Evolutionary conservation across 2,888 invertebrate species (phyloP).

Genomic region (Anorthoa munda): DNA sequence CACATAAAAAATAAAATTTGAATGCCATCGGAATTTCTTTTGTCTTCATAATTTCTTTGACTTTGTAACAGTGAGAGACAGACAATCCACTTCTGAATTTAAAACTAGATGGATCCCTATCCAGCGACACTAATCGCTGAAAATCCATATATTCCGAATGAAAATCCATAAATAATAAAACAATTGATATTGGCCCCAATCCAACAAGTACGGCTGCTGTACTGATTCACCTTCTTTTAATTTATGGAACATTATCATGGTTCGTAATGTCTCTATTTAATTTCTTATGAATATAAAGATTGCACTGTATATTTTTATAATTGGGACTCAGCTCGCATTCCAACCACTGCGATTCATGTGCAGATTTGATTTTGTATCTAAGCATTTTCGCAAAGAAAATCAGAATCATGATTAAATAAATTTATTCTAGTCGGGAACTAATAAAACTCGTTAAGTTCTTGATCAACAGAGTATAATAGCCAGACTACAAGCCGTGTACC

Average conservation of each 20-base stretch:
- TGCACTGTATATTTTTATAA: conserved; percentile 7
- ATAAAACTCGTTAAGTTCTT: background rate
- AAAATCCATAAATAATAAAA: conserved; percentile 20
- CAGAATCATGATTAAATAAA: too few species aligned
- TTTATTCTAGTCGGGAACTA: background rate
- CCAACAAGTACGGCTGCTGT: conserved; percentile 35
- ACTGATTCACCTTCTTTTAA: conserved; percentile 15
- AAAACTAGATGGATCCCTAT: background rate
- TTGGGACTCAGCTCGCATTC: background rate
- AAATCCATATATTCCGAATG: conserved; percentile 15
- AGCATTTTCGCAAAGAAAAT: background rate
- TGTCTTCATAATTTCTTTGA: background rate
- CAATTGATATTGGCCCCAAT: conserved; percentile 26
- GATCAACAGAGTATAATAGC: background rate
- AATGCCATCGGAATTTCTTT: background rate
- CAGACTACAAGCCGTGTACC: background rate
- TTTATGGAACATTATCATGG: conserved; percentile 26
- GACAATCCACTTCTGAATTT: background rate
- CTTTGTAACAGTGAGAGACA: background rate
- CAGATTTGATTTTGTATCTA: conserved; percentile 14
- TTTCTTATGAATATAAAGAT: conserved; percentile 17
- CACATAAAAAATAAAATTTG: background rate
- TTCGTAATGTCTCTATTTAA: conserved; percentile 22
- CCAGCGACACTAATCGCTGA: too few species aligned
- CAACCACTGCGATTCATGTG: background rate